A percentile compares a stretch with the other conserved stretches of the same genome.
phyloP scores from a whole-genome alignment of 2,113 vertebrate species.

The Junco hyemalis region DNA sequence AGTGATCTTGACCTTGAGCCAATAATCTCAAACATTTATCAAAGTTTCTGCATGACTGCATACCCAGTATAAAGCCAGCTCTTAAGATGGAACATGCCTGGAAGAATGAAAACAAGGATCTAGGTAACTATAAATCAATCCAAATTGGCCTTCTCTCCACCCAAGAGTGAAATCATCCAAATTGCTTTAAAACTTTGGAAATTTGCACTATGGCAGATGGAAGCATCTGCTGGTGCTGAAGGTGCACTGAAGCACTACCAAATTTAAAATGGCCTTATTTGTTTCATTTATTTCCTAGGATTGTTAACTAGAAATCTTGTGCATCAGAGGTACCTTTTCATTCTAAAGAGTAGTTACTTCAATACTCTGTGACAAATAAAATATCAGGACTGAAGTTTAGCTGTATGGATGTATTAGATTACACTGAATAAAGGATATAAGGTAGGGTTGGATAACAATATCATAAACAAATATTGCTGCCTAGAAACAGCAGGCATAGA shows the following conservation, averaged over 20 bases:
- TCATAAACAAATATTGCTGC: slow-evolving; percentile 64
- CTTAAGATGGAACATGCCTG: background rate
- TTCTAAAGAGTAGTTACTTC: background rate
- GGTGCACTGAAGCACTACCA: background rate
- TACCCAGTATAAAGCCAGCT: background rate
- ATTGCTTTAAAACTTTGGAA: background rate
- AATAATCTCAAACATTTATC: background rate
- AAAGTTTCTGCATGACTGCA: background rate
- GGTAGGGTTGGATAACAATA: slow-evolving; percentile 20
- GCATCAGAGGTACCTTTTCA: background rate
- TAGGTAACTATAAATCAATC: background rate
- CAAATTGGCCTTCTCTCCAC: background rate
- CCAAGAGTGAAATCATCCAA: background rate
- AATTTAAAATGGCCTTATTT: background rate
- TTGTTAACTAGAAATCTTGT: background rate
- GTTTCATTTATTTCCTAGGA: background rate
- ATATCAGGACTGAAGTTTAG: background rate
- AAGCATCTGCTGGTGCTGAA: background rate
- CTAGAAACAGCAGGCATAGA: slow-evolving; percentile 47
- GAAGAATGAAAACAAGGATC: background rate
- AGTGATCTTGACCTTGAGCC: background rate
- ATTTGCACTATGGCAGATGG: background rate
- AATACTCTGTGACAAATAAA: background rate
- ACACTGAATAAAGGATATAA: slow-evolving; percentile 34
- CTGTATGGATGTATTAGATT: background rate